Evolutionary conservation across 1,140 invertebrate genomes (phyloP), one percentile per base, ranked within the genome.

Genomic region (Drosophila murphyi): DNA sequence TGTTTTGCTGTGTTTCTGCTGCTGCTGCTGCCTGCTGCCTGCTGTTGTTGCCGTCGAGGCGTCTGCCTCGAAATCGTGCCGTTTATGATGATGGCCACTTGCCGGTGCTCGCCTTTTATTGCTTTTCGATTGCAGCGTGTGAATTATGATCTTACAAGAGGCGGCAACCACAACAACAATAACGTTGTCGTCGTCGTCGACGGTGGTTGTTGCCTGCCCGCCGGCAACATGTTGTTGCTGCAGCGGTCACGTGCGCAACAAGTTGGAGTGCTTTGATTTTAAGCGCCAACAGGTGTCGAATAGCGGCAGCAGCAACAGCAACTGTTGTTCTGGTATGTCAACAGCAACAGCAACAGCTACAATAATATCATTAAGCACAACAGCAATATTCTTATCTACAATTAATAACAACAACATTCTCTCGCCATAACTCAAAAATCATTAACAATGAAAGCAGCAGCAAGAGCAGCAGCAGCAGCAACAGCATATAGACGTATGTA

Each of bases 131-230:
- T 69, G 51, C 55, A 64, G 47, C 62, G 74, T 67, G 82, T 86
- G 82, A 85, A 75, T 83, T 83, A 83, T 86, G 77, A 81, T 83
- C 78, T 76, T 82, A 65, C 62, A 39, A 59, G 59, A 72, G 61
- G 43, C 6, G 37, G 48, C 57, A 54, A 10, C 48, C 54, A 35
- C 37, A 60, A 50, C 35, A 41, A 54, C 8, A 20, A 20, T 20
- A 20, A 20, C 20, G 20, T 20, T 20, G 20, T 20, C 20, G 20
- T 20, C 20, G 20, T 20, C 20, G 20, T 20, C 20, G 39, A 50
- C 3, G 71, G 43, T 68, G 67, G 55, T 37, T 59, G 76, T 78
- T 78, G 59, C 47, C 2, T 28, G 56, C 34, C 56, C 28, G 45
- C 59, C 34, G 67, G 68, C 70, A 71, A 52, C 54, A 59, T 65